Evolutionary conservation across 2,797 vertebrate genomes (phyloP).

Genomic region (Peromyscus eremicus): DNA sequence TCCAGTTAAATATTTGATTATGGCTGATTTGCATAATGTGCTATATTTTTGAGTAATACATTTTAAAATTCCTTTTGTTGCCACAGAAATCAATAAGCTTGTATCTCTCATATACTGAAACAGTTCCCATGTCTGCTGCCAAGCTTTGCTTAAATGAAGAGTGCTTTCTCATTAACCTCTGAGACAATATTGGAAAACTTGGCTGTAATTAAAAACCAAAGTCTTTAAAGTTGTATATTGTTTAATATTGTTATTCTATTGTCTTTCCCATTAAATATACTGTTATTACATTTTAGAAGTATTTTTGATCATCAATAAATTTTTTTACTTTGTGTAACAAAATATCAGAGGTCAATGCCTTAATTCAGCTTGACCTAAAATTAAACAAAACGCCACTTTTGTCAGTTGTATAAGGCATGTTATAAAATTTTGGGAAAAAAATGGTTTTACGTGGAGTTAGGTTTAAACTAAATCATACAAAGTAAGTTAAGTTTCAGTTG

Average conservation of each 20-base stretch:
- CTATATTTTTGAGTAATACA: constrained; percentile 65
- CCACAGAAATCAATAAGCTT: neutral
- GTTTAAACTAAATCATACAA: neutral
- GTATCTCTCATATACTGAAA: neutral
- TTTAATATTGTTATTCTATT: constrained; percentile 25
- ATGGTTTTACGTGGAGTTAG: neutral
- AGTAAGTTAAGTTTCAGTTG: neutral
- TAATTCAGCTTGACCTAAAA: neutral
- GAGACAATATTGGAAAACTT: neutral
- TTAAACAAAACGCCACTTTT: neutral
- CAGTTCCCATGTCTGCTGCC: neutral
- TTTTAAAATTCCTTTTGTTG: constrained; percentile 63
- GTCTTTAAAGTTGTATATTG: neutral
- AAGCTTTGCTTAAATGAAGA: constrained; percentile 57
- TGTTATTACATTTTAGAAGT: neutral
- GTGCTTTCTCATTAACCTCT: neutral
- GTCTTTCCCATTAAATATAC: neutral
- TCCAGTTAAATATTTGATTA: constrained; percentile 37
- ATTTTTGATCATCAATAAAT: neutral
- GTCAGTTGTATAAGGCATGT: neutral
- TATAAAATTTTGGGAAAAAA: neutral
- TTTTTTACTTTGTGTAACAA: neutral
- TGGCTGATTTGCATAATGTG: constrained; percentile 29
- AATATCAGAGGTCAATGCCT: neutral
- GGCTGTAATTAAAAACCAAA: constrained; percentile 58